Evolutionary conservation across 2,797 vertebrate species (phyloP).

Genomic region (Oreonectes daqikongensis): DNA sequence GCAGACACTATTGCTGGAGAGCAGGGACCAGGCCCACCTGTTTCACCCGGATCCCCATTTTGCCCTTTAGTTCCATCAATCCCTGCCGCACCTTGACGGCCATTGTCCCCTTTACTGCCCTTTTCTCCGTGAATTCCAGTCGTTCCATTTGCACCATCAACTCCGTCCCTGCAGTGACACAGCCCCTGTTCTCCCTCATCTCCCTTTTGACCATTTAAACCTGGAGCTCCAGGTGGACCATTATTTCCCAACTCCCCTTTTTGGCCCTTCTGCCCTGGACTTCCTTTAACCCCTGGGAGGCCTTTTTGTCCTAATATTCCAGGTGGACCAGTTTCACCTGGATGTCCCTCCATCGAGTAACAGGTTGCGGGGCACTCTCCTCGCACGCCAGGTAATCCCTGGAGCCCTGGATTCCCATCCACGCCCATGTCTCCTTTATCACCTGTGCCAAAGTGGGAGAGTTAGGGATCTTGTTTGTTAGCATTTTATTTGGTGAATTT

Average conservation of each 20-base stretch:
- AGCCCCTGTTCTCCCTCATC: slow-evolving; percentile 64
- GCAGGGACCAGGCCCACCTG: slow-evolving; percentile 71
- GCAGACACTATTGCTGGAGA: slow-evolving; percentile 68
- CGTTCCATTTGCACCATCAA: slow-evolving; percentile 60
- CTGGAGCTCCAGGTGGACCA: slow-evolving; percentile 61
- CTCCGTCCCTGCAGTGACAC: slow-evolving; percentile 71
- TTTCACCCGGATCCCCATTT: slow-evolving; percentile 61
- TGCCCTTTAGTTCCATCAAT: slow-evolving; percentile 61
- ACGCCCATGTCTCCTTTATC: slow-evolving; percentile 72
- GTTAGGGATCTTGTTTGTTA: neutral
- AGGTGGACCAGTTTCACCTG: slow-evolving; percentile 65
- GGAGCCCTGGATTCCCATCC: slow-evolving; percentile 61
- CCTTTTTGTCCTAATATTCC: slow-evolving; percentile 68
- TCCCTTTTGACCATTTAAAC: slow-evolving; percentile 66
- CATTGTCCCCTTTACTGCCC: slow-evolving; percentile 66
- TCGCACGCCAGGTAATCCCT: slow-evolving; percentile 67
- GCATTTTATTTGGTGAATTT: neutral
- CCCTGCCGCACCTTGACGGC: slow-evolving; percentile 63
- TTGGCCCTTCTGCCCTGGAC: slow-evolving; percentile 60
- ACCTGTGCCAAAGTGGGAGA: slow-evolving; percentile 61
- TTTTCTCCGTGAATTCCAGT: slow-evolving; percentile 63
- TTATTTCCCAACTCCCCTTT: slow-evolving; percentile 69
- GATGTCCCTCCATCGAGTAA: slow-evolving; percentile 53
- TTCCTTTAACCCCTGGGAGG: slow-evolving; percentile 64
- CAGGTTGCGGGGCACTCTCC: slow-evolving; percentile 71